Percentiles rank a stretch among this genome's conserved stretches.
Conservation (phyloP, 2,888 invertebrate genomes). For the Acanthosepion lycidas region DNA sequence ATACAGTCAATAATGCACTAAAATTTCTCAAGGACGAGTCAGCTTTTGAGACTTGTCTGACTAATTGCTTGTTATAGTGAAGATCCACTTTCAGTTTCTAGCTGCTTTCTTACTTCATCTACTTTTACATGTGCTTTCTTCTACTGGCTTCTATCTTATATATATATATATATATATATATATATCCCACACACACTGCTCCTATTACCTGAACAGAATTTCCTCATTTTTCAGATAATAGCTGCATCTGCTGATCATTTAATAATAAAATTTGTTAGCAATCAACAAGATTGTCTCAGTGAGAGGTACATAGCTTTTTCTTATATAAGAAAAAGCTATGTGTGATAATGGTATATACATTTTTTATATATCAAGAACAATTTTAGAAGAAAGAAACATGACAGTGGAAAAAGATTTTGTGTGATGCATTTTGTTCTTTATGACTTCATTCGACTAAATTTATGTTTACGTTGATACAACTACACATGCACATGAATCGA, state of each 20-base stretch:
- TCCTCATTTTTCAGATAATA: neutral
- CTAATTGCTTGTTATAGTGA: neutral
- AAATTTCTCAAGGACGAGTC: neutral
- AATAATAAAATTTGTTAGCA: neutral
- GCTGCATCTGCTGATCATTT: neutral
- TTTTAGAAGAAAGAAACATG: too few relatives aligned
- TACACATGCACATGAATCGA: too few relatives aligned
- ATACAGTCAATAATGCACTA: neutral
- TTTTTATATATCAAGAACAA: too few relatives aligned
- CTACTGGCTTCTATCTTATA: neutral
- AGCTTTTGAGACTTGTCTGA: neutral
- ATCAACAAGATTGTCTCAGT: neutral
- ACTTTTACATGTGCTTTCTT: neutral
- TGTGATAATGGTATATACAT: too few relatives aligned
- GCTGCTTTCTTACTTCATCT: neutral
- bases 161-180: too few relatives aligned
- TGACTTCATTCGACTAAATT: too few relatives aligned
- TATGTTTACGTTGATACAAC: too few relatives aligned
- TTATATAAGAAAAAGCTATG: too few relatives aligned
- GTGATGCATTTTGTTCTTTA: too few relatives aligned
- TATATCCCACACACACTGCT: too few relatives aligned
- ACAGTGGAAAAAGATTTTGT: too few relatives aligned
- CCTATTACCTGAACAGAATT: neutral
- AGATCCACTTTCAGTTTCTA: neutral
- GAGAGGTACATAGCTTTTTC: too few relatives aligned